A percentile compares a stretch with the other conserved stretches of the same genome.
Evolutionary conservation across 2,113 vertebrate species (phyloP).

Genomic region (Misgurnus anguillicaudatus): DNA sequence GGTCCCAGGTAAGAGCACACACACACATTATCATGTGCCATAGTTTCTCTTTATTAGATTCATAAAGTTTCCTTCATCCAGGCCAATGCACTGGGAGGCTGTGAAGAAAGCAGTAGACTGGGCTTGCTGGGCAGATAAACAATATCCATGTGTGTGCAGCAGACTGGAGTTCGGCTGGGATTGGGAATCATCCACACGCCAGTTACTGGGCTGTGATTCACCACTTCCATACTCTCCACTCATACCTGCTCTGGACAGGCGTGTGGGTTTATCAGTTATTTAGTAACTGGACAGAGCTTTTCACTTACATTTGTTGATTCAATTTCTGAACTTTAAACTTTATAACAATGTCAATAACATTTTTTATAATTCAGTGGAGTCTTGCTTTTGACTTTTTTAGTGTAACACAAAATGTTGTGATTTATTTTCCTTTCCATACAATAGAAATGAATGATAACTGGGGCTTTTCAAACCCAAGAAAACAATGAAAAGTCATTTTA

Average conservation of each 20-base stretch:
- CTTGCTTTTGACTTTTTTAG: too few relatives aligned
- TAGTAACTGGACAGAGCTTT: not conserved
- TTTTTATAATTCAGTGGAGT: too few relatives aligned
- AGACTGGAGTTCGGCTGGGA: slow-evolving; percentile 79
- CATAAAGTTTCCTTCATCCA: slow-evolving; percentile 1
- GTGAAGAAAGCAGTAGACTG: slow-evolving; percentile 76
- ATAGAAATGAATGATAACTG: too few relatives aligned
- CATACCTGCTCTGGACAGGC: slow-evolving; percentile 47
- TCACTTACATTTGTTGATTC: too few relatives aligned
- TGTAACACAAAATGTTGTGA: too few relatives aligned
- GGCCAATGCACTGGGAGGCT: slow-evolving; percentile 60
- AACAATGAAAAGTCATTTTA: too few relatives aligned
- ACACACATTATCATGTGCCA: not conserved
- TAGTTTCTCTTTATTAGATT: not conserved
- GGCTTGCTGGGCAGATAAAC: slow-evolving; percentile 75
- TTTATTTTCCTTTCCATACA: too few relatives aligned
- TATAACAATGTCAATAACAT: too few relatives aligned
- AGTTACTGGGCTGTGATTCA: slow-evolving; percentile 70
- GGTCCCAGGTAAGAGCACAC: slow-evolving; percentile 63
- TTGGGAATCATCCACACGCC: slow-evolving; percentile 81
- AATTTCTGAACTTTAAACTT: too few relatives aligned
- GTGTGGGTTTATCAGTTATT: not conserved
- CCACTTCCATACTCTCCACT: slow-evolving; percentile 59
- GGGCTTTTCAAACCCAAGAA: too few relatives aligned
- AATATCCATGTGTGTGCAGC: slow-evolving; percentile 79